A percentile compares a stretch with the other conserved stretches of the same genome.
phyloP scores from a whole-genome alignment of 2,797 vertebrate genomes.

The Eulemur coronatus region DNA sequence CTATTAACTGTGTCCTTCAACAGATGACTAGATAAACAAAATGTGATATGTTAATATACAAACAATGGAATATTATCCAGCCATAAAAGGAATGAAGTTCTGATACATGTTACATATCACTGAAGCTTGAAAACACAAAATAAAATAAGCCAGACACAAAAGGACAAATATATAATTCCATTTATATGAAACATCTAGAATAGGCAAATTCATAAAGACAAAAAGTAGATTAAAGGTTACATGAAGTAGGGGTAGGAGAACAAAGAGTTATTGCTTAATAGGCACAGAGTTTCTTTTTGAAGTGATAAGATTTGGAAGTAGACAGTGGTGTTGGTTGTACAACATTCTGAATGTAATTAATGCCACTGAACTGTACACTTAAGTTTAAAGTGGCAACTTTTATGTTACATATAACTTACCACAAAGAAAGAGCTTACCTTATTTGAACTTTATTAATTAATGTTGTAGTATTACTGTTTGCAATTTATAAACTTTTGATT shows the following conservation, averaged over 20 bases:
- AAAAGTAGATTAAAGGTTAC: background rate
- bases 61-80: background rate
- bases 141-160: background rate
- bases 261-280: background rate
- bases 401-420: background rate
- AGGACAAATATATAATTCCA: background rate
- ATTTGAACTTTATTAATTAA: background rate
- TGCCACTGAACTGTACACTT: background rate
- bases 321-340: background rate
- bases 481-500: constrained; percentile 13
- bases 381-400: background rate
- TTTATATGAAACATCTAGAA: background rate
- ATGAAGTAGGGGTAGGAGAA: too few species aligned
- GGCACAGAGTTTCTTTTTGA: background rate
- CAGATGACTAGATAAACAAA: background rate
- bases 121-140: background rate
- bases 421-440: background rate
- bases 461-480: background rate
- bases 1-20: background rate
- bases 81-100: background rate
- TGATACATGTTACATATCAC: background rate
- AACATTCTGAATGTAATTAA: background rate
- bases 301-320: background rate
- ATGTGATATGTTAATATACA: background rate
- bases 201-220: background rate